These are phyloP conservation scores for Gandaritis pyraliata DNA, from an alignment of 2,888 invertebrate species.

Conservation along the genomic window DNA sequence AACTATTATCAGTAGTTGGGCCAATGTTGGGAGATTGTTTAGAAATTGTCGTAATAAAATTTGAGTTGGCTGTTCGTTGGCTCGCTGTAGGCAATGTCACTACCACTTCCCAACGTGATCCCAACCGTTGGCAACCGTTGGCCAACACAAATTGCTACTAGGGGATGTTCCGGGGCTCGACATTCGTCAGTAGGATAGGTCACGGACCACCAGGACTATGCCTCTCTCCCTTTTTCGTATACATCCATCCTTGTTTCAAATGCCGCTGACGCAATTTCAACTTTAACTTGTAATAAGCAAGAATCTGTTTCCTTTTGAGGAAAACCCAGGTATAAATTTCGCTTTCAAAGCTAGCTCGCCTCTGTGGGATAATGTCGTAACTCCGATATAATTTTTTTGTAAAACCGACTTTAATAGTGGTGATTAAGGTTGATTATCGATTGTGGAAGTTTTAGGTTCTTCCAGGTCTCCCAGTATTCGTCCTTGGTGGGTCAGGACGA, in stretches of 20 bases:
- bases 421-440: conserved; percentile 42
- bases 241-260: conserved; percentile 52
- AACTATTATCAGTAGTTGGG: no score
- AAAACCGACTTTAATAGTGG: conserved; percentile 37
- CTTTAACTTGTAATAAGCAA: conserved; percentile 44
- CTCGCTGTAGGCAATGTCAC: no score
- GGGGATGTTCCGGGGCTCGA: conserved; percentile 82
- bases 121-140: no score
- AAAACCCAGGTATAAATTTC: conserved; percentile 75
- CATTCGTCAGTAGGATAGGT: conserved; percentile 84
- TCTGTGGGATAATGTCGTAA: conserved; percentile 54
- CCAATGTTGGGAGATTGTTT: no score
- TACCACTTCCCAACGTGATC: no score
- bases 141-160: no score
- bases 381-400: conserved; percentile 22
- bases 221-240: conserved; percentile 60
- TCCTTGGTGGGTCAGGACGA: conserved; percentile 81
- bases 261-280: conserved; percentile 49
- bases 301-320: conserved; percentile 33
- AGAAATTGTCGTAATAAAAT: no score
- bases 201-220: conserved; percentile 75
- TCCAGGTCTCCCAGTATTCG: conserved; percentile 69
- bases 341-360: conserved; percentile 71
- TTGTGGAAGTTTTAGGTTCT: conserved; percentile 53
- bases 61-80: no score